Base-by-base conservation (phyloP, 1,140 invertebrate species). In the Scaptomyza montana region DNA sequence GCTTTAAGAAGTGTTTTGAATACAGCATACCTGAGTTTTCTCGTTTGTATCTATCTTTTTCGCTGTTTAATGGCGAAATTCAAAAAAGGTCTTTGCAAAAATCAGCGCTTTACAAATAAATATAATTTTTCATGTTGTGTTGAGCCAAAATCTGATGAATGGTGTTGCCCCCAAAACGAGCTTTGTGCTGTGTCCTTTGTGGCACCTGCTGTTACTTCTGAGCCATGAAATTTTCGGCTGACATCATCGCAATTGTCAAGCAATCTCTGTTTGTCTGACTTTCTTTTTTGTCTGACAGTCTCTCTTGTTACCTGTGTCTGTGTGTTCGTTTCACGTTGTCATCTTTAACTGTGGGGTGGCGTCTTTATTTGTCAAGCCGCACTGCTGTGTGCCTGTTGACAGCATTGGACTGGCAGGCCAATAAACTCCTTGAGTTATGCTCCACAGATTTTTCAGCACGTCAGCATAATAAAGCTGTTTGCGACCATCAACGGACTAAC, bases 391-490 rank as follows among this genome's bases (percentile, higher is more conserved):
- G 39, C 65, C 59, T 33, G 81, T 51, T 77, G 81, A 87, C 78
- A 79, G 75, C 62, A 25, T 49, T 55, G 65, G 67, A 45, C 54
- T 59, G 60, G 49, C 64, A 75, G 77, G 67, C 80, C 78, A 84
- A 85, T 89, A 87, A 87, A 87, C 79, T 86, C 62, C 72, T 79
- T 87, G 84, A 87, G 79, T 87, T 89, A 87, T 89, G 82, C 71
- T 71, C 69, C 61, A 60, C 36, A 68, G 79, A 89, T 82, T 79
- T 87, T 87, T 87, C 76, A 84, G 62, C 84, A 67, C 68, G 79
- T 87, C 82, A 79, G 84, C 84, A 84, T 87, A 87, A 87, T 89
- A 87, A 82, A 82, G 84, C 82, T 79, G 68, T 77, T 70, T 25
- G 33, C 41, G 30, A 43, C 70, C 69, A 45, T 54, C 49, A 41